Percentiles rank a stretch among this genome's conserved stretches.
Evolutionary conservation across 2,797 vertebrate genomes (phyloP).

Genomic region (Chrysolophus pictus): DNA sequence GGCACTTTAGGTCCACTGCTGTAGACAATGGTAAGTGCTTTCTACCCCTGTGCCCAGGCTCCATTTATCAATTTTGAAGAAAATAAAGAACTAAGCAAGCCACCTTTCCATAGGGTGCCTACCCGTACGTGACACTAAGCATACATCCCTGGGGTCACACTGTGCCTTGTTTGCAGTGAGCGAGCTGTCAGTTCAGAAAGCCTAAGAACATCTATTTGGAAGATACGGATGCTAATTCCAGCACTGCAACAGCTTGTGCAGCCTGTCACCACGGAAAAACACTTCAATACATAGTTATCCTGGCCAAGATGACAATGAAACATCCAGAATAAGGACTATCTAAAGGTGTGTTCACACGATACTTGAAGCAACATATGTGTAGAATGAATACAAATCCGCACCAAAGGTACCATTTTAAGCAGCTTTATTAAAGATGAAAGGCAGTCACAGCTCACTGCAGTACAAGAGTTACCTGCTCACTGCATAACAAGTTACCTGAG

Average conservation of each 20-base stretch:
- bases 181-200: neutral
- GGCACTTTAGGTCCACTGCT: neutral
- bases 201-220: neutral
- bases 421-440: neutral
- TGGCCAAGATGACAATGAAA: neutral
- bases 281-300: neutral
- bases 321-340: neutral
- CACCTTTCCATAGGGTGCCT: neutral
- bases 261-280: conserved; percentile 1
- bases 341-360: neutral
- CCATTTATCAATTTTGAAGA: neutral
- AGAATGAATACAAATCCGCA: neutral
- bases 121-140: neutral
- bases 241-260: neutral
- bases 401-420: neutral
- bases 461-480: neutral
- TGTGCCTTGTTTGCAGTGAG: neutral
- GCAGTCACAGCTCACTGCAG: neutral
- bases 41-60: neutral
- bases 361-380: neutral
- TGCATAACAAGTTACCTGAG: neutral
- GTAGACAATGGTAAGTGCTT: neutral
- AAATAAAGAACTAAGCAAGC: neutral
- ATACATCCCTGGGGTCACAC: neutral
- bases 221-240: neutral